These are phyloP conservation scores for Brachyptera risi DNA, from an alignment of 2,888 invertebrate genomes.

Conservation along the genomic window DNA sequence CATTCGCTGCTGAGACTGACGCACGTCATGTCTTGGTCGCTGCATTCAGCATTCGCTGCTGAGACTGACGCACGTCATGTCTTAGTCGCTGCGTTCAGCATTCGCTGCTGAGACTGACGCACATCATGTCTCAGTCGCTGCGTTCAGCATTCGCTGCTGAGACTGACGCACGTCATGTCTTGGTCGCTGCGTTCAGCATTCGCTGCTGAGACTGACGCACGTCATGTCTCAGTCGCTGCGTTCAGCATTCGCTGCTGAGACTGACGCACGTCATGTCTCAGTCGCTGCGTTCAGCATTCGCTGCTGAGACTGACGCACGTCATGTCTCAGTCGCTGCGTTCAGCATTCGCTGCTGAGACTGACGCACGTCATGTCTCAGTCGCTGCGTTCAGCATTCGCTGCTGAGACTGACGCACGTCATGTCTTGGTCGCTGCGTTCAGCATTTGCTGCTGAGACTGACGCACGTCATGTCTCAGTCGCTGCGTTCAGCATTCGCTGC, in stretches of 20 bases:
- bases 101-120: constrained; percentile 22
- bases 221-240: constrained; percentile 62
- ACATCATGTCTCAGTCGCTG: constrained; percentile 58
- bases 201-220: constrained; percentile 20
- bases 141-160: constrained; percentile 49
- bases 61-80: constrained; percentile 44
- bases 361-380: constrained; percentile 52
- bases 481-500: constrained; percentile 52
- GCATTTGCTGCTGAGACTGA: constrained; percentile 21
- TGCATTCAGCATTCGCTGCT: constrained; percentile 20
- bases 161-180: constrained; percentile 47
- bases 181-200: constrained; percentile 42
- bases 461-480: constrained; percentile 54
- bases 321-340: constrained; percentile 65
- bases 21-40: constrained; percentile 54
- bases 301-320: constrained; percentile 22
- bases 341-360: constrained; percentile 40
- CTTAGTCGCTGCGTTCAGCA: constrained; percentile 62
- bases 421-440: constrained; percentile 53
- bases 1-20: constrained; percentile 22
- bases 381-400: constrained; percentile 55
- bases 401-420: constrained; percentile 38
- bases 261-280: constrained; percentile 50
- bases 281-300: constrained; percentile 57
- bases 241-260: constrained; percentile 44